Base-by-base conservation (phyloP, 2,888 invertebrate species). In the Lepas anatifera region DNA sequence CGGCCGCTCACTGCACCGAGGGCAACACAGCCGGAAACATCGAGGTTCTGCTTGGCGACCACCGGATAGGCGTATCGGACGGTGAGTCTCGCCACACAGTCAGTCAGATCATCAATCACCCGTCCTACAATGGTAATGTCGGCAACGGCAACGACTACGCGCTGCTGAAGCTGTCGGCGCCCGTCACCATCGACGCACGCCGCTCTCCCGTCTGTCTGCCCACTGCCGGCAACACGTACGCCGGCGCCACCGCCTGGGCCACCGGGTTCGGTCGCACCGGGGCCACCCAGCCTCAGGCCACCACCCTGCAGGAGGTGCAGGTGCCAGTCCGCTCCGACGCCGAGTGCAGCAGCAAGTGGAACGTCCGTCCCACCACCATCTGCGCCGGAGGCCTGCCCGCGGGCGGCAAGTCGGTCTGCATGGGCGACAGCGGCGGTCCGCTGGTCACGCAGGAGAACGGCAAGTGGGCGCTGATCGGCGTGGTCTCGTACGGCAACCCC, bases 201-300 rank as follows among this genome's bases (percentile, higher is more conserved):
- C 22, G 22, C 68, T 8, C 68, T 68, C 22, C 70, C 70, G 68
- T 66, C 37, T 70, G 70, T 39, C 68, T 70, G 39, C 68, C 70
- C 13, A 32, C 63, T 16, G 25, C 64, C 43, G 18, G 10, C 29
- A 27, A 39, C 66, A 18, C n/a, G 16, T 70, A 32, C 13, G 68
- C n/a, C 22, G 27, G 39, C 37, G 70, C 46, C n/a, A 37, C 48
- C 0, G 70, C 70, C 43, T 32, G 37, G 13, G 68, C 68, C n/a
- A 58, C 63, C 39, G 70, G 70, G 58, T 70, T 68, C 68, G 70
- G 70, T 10, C 58, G 52, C 11, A 52, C 58, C 41, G 10, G 11
- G 4, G 67, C 67, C 3, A 68, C 37, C 22, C 64, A 68, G 8
- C n/a, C n/a, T 18, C 68, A 70, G 46, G 35, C 70, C 11, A 18